Evolutionary conservation across 2,113 vertebrate genomes (phyloP), one percentile per base, ranked within the genome.

Genomic region (Dendrocopos noguchii): DNA sequence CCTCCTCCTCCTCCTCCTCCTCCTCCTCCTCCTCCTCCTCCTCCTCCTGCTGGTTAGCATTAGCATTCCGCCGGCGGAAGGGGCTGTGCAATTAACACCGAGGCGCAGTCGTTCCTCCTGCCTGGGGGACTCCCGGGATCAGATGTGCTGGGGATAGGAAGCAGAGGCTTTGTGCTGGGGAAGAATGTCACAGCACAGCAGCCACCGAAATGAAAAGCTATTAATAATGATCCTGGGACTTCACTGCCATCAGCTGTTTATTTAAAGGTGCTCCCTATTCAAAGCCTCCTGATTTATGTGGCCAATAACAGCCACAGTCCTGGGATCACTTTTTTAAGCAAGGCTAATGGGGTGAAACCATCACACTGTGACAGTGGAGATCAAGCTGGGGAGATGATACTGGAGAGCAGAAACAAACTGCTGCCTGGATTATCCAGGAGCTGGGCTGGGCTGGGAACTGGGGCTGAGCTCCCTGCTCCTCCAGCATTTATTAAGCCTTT

Each of bases 191-290:
- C 97, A 98, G 98, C 97, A 97, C 97, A 98, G 98, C 96, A 95
- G 98, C 96, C 97, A 97, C 97, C 87, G 95, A 98, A 97, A 98
- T 98, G 97, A 97, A 97, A 97, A 98, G 97, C 98, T 97, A 98
- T 98, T 98, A 98, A 98, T 98, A 98, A 98, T 97, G 97, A 98
- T 98, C 97, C 97, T 81, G 89, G 97, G 97, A 97, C 97, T 97
- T 97, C 97, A 97, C 97, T 98, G 96, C 97, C 97, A 98, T 98
- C 98, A 98, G 98, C 97, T 98, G 98, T 98, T 98, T 98, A 97
- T 98, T 98, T 98, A 98, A 98, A 98, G 98, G 98, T 98, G 97
- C 97, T 97, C 98, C 68, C 87, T 97, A 96, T 97, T 98, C 89
- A 89, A 96, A 97, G 97, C 95, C 67, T 94, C 91, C 97, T 98